A percentile compares a stretch with the other conserved stretches of the same genome.
These are phyloP conservation scores for Corythucha ciliata DNA, from an alignment of 2,888 invertebrate species.

Conservation along the genomic window DNA sequence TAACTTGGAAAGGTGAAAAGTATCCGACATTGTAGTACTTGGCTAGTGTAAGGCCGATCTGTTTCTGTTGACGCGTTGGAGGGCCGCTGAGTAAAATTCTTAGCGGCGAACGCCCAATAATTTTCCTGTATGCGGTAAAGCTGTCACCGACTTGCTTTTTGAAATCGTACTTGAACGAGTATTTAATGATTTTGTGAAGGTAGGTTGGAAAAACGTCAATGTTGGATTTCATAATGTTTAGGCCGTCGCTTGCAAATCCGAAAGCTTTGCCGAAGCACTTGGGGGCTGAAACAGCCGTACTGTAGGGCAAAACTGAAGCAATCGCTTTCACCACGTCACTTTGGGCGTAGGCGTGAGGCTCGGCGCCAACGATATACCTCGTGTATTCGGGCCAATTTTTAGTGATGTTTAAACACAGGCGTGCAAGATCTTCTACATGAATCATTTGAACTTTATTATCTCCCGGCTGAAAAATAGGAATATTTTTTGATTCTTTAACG, in stretches of 20 bases:
- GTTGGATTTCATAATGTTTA: no score
- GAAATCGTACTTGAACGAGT: constrained; percentile 17
- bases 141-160: no score
- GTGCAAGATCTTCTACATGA: constrained; percentile 14
- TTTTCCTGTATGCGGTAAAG: no score
- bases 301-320: not conserved
- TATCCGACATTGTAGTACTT: no score
- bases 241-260: no score
- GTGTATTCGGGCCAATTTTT: constrained; percentile 10
- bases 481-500: constrained; percentile 6
- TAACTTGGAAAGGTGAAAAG: not conserved
- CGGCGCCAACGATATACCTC: constrained; percentile 20
- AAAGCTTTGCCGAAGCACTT: no score
- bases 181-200: constrained; percentile 15
- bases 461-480: constrained; percentile 6
- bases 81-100: no score
- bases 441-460: constrained; percentile 16
- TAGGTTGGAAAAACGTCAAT: no score
- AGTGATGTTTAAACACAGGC: constrained; percentile 5
- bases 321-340: not conserved
- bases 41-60: no score
- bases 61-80: no score
- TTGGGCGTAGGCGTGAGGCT: not conserved
- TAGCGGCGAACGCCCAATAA: no score
- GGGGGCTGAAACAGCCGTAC: no score